Percentiles rank a stretch among this genome's conserved stretches.
Evolutionary conservation across 2,888 invertebrate species (phyloP).

Genomic region (Tetramorium bicarinatum): DNA sequence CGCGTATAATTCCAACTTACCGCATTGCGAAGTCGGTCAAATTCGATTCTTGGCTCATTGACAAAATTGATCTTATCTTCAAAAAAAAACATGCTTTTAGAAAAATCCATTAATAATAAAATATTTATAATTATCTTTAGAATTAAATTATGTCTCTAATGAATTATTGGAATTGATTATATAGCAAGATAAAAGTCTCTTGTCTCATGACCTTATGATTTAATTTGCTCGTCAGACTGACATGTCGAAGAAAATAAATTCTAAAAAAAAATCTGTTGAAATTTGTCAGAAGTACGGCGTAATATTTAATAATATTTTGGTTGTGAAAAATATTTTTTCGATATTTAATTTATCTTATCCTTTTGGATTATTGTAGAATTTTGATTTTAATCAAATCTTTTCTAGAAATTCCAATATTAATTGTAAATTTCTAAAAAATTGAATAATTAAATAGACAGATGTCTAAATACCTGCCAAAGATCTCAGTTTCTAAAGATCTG

Average conservation of each 20-base stretch:
- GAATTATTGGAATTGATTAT: neutral
- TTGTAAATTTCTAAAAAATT: neutral
- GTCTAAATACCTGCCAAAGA: neutral
- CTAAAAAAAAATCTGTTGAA: neutral
- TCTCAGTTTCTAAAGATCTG: neutral
- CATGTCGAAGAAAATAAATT: neutral
- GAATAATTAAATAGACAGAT: neutral
- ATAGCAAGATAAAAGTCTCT: neutral
- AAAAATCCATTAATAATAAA: neutral
- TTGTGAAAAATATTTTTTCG: neutral
- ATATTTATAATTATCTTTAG: neutral
- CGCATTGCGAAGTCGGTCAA: constrained; percentile 26
- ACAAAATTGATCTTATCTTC: neutral
- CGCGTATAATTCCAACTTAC: constrained; percentile 26
- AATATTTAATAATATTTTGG: neutral
- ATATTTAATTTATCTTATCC: neutral
- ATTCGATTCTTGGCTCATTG: constrained; percentile 23
- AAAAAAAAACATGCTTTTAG: neutral
- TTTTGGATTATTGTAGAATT: neutral
- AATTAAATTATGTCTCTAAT: neutral
- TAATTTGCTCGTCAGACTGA: neutral
- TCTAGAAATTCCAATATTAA: neutral
- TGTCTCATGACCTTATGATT: neutral
- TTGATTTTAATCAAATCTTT: neutral
- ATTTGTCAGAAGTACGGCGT: neutral